Conservation (phyloP, 2,888 invertebrate species). For the Disparrhopalites patrizii region DNA sequence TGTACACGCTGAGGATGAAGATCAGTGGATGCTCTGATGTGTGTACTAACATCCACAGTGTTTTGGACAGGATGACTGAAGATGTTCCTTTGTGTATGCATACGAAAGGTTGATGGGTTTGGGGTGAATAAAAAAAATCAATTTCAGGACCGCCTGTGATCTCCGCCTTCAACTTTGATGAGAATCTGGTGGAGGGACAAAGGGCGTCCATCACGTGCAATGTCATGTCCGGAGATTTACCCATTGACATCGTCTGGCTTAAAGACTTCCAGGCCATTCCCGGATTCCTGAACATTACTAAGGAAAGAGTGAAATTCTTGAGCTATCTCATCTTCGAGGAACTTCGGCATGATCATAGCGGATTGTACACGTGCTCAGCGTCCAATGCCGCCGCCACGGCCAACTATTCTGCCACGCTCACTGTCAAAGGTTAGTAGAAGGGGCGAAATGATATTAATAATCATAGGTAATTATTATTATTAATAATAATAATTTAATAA, state of each 20-base stretch:
- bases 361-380: slow-evolving; percentile 53
- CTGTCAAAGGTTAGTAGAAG: slow-evolving; percentile 53
- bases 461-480: too few relatives aligned
- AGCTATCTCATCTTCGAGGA: slow-evolving; percentile 45
- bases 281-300: slow-evolving; percentile 37
- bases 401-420: slow-evolving; percentile 50
- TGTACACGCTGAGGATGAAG: too few relatives aligned
- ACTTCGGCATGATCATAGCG: slow-evolving; percentile 50
- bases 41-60: too few relatives aligned
- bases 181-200: slow-evolving; percentile 45
- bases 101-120: background rate
- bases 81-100: too few relatives aligned
- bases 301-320: slow-evolving; percentile 42
- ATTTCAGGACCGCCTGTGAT: slow-evolving; percentile 48
- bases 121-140: background rate
- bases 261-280: slow-evolving; percentile 39
- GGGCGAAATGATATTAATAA: too few relatives aligned
- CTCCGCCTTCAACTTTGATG: slow-evolving; percentile 46
- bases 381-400: slow-evolving; percentile 48
- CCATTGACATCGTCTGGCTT: slow-evolving; percentile 45
- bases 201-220: slow-evolving; percentile 44
- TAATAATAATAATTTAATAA: too few relatives aligned
- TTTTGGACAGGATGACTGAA: too few relatives aligned
- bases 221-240: slow-evolving; percentile 45
- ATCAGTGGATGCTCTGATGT: background rate